phyloP scores from a whole-genome alignment of 2,888 invertebrate species.

The Hypolimnas misippus region DNA sequence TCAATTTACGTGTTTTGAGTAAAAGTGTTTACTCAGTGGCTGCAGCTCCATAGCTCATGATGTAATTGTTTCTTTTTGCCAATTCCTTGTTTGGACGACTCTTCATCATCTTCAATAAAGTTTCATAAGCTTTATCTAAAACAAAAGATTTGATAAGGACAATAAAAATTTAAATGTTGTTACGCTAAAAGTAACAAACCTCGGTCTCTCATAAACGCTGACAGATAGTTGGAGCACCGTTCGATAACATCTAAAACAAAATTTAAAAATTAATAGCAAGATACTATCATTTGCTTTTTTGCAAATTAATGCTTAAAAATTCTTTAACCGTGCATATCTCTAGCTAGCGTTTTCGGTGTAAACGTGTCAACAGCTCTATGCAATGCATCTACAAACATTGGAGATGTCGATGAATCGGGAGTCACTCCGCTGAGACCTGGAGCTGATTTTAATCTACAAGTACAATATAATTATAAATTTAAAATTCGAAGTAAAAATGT shows the following conservation, averaged over 20 bases:
- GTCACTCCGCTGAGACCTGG: slow-evolving; percentile 56
- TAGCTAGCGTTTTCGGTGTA: slow-evolving; percentile 52
- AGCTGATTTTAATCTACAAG: slow-evolving; percentile 60
- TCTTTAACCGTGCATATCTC: slow-evolving; percentile 59
- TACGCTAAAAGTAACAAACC: slow-evolving; percentile 47
- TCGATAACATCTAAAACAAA: slow-evolving; percentile 59
- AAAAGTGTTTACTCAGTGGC: slow-evolving; percentile 58
- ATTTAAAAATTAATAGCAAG: neutral
- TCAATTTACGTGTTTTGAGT: neutral
- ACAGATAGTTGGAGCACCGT: slow-evolving; percentile 60
- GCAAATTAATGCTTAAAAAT: neutral
- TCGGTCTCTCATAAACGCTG: slow-evolving; percentile 64
- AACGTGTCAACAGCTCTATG: slow-evolving; percentile 53
- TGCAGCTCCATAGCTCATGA: slow-evolving; percentile 56
- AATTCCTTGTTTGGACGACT: slow-evolving; percentile 51
- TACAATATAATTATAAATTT: neutral
- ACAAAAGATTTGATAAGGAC: too few relatives aligned
- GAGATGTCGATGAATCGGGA: slow-evolving; percentile 53
- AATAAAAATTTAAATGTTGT: too few relatives aligned
- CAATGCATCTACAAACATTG: slow-evolving; percentile 50
- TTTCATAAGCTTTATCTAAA: slow-evolving; percentile 55
- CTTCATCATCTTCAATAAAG: slow-evolving; percentile 61
- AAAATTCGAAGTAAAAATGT: neutral
- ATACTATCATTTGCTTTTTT: neutral
- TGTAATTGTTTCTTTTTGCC: slow-evolving; percentile 53